phyloP scores from a whole-genome alignment of 2,888 invertebrate genomes.

The Lithophane socia region DNA sequence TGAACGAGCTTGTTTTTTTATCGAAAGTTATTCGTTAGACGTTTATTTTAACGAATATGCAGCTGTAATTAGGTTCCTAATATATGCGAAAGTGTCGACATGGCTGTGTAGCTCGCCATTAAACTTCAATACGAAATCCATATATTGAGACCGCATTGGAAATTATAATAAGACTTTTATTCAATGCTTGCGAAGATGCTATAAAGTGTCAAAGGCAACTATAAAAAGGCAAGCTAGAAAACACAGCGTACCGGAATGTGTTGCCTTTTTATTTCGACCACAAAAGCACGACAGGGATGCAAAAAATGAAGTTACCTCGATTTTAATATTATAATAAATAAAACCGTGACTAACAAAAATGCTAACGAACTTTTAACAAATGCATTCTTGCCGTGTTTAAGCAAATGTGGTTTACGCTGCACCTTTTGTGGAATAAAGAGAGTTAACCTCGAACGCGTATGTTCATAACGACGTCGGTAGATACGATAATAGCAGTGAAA shows the following conservation, averaged over 20 bases:
- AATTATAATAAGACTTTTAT: constrained; percentile 53
- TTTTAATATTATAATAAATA: constrained; percentile 49
- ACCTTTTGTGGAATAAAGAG: constrained; percentile 35
- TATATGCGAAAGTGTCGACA: constrained; percentile 29
- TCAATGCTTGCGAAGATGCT: constrained; percentile 48
- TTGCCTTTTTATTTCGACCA: constrained; percentile 52
- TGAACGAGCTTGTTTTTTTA: constrained; percentile 59
- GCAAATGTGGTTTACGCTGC: constrained; percentile 48
- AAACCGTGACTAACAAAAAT: constrained; percentile 53
- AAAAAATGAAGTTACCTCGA: constrained; percentile 54
- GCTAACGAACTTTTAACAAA: constrained; percentile 58
- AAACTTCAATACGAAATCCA: constrained; percentile 23
- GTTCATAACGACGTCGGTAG: constrained; percentile 44
- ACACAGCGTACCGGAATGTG: constrained; percentile 39
- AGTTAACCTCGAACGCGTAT: constrained; percentile 38
- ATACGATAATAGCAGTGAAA: constrained; percentile 52
- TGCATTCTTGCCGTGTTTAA: constrained; percentile 35
- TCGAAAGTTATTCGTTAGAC: constrained; percentile 54
- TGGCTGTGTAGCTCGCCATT: constrained; percentile 8
- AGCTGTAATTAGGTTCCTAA: constrained; percentile 13
- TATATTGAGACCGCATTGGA: constrained; percentile 38
- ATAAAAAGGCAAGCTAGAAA: constrained; percentile 45
- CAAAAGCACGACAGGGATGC: constrained; percentile 53
- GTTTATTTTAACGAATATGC: constrained; percentile 26
- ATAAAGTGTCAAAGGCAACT: constrained; percentile 56